phyloP scores from a whole-genome alignment of 2,888 invertebrate genomes.

The Steinernema hermaphroditum region DNA sequence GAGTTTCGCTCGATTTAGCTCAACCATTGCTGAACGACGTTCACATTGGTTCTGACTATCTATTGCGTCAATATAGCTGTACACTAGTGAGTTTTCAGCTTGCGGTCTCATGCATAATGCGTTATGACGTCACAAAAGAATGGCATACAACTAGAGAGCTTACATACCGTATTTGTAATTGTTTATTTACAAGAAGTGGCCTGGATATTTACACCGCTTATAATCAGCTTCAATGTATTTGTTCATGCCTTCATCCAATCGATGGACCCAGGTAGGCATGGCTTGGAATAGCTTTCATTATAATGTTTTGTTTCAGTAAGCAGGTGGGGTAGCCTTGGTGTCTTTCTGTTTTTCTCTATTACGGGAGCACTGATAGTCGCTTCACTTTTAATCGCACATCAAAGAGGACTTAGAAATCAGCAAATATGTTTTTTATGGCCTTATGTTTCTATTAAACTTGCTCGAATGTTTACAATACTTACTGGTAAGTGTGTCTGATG shows the following conservation, averaged over 20 bases:
- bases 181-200: slow-evolving; percentile 15
- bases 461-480: neutral
- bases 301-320: neutral
- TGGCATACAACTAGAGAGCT: slow-evolving; percentile 9
- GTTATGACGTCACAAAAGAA: slow-evolving; percentile 22
- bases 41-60: no score
- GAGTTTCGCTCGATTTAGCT: no score
- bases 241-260: neutral
- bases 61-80: no score
- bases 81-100: neutral
- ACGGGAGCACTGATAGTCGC: neutral
- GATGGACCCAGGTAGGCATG: neutral
- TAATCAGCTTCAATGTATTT: slow-evolving; percentile 14
- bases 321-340: neutral
- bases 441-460: neutral
- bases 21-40: no score
- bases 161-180: slow-evolving; percentile 17
- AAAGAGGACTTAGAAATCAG: slow-evolving; percentile 3
- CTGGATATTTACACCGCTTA: slow-evolving; percentile 12
- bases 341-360: slow-evolving; percentile 11
- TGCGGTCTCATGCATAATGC: slow-evolving; percentile 8
- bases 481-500: neutral
- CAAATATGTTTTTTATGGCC: slow-evolving; percentile 7
- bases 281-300: neutral
- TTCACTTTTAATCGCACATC: slow-evolving; percentile 4